Evolutionary conservation across 2,888 invertebrate genomes (phyloP).

Genomic region (Tiliacea citrago): DNA sequence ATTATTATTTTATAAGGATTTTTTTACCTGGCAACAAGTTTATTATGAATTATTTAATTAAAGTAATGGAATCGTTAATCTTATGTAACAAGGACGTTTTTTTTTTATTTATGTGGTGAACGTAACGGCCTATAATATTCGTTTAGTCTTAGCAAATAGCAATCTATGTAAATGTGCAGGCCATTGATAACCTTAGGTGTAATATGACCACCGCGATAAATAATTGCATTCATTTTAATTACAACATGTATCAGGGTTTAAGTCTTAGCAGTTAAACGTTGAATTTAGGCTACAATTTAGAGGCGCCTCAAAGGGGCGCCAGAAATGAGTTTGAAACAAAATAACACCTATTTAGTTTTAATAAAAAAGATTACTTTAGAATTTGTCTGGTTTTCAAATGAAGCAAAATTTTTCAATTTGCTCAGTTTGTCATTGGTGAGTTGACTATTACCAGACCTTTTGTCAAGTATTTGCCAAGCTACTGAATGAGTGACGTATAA

Average conservation of each 20-base stretch:
- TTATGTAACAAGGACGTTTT: conserved; percentile 21
- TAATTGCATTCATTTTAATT: conserved; percentile 1
- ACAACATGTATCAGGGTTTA: conserved; percentile 1
- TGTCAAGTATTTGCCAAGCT: background rate
- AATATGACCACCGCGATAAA: background rate
- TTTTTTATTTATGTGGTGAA: conserved; percentile 23
- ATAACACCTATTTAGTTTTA: background rate
- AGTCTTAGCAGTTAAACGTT: background rate
- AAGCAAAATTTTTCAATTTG: background rate
- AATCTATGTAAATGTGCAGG: conserved; percentile 9
- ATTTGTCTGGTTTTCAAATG: background rate
- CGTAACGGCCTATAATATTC: conserved; percentile 31
- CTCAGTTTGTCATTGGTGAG: background rate
- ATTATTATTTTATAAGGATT: conserved; percentile 22
- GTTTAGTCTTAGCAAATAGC: conserved; percentile 11
- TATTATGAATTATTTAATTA: conserved; percentile 24
- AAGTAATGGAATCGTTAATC: conserved; percentile 21
- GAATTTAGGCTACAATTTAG: background rate
- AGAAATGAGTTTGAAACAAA: background rate
- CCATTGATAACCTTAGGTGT: background rate
- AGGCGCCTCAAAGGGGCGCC: background rate
- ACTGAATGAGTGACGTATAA: background rate
- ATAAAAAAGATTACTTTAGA: too few species aligned
- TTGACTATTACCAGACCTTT: background rate
- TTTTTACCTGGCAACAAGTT: conserved; percentile 33